Evolutionary conservation across 2,113 vertebrate genomes (phyloP).

Genomic region (Leptobrachium leishanense): DNA sequence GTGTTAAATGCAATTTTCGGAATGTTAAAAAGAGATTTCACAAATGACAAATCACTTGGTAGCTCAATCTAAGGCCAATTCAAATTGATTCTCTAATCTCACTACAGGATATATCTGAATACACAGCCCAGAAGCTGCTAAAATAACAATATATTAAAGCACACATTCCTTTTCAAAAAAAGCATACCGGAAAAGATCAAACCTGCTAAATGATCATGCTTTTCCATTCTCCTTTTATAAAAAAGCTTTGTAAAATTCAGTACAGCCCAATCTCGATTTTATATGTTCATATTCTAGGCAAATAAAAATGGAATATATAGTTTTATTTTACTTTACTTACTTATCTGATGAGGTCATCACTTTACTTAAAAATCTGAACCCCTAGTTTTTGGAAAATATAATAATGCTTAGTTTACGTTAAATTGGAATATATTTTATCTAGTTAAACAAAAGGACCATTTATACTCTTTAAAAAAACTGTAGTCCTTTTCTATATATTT

Average conservation of each 20-base stretch:
- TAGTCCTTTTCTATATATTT: no score
- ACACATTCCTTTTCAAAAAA: conserved; percentile 31
- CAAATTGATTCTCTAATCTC: conserved; percentile 49
- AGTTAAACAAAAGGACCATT: no score
- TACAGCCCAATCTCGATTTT: conserved; percentile 19
- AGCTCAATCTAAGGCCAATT: conserved; percentile 48
- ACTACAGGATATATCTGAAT: conserved; percentile 47
- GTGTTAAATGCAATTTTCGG: conserved; percentile 66
- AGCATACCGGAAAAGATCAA: conserved; percentile 38
- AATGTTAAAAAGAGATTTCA: conserved; percentile 55
- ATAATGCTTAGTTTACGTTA: no score
- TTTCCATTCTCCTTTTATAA: conserved; percentile 25
- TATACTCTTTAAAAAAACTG: no score
- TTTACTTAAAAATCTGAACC: neutral
- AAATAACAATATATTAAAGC: conserved; percentile 48
- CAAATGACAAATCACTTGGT: conserved; percentile 50
- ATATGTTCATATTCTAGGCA: neutral
- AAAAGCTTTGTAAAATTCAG: conserved; percentile 30
- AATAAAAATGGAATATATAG: conserved; percentile 10
- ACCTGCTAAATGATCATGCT: conserved; percentile 36
- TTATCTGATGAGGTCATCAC: neutral
- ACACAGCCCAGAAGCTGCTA: conserved; percentile 36
- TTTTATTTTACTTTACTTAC: neutral
- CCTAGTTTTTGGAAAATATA: no score
- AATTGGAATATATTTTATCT: no score